Evolutionary conservation across 2,797 vertebrate genomes (phyloP).

Genomic region (Petrocephalus sullivani): DNA sequence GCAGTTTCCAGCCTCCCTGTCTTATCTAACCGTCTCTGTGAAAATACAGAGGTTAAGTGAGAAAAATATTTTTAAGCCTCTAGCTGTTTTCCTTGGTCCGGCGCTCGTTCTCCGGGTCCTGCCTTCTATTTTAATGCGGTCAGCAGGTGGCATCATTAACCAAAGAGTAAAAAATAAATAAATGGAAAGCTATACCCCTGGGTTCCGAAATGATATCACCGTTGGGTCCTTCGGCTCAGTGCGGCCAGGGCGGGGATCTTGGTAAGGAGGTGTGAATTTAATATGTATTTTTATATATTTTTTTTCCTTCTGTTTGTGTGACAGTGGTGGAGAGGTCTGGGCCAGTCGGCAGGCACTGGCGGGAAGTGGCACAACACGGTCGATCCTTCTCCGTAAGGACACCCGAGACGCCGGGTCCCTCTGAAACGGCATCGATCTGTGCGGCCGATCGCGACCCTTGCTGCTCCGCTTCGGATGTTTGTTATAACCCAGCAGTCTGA

Average conservation of each 20-base stretch:
- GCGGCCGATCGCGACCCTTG: background rate
- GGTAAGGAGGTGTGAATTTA: conserved; percentile 62
- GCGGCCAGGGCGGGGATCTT: conserved; percentile 40
- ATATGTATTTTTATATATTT: conserved; percentile 34
- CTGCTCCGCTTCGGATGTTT: background rate
- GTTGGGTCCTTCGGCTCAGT: conserved; percentile 46
- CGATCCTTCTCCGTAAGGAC: conserved; percentile 7
- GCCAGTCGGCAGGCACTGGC: conserved; percentile 25
- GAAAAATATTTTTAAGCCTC: background rate
- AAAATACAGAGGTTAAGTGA: background rate
- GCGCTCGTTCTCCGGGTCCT: conserved; percentile 25
- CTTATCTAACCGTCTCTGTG: background rate
- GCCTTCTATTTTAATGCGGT: conserved; percentile 66
- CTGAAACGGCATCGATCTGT: background rate
- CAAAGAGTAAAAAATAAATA: conserved; percentile 63
- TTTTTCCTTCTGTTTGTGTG: conserved; percentile 39
- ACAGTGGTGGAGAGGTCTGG: conserved; percentile 36
- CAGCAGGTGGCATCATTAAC: conserved; percentile 80
- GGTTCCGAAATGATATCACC: conserved; percentile 60
- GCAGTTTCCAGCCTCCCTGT: background rate
- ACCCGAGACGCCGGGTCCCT: background rate
- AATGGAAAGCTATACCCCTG: conserved; percentile 59
- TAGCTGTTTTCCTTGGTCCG: background rate
- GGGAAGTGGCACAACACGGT: conserved; percentile 20
- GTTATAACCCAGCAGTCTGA: background rate